phyloP scores from a whole-genome alignment of 2,113 vertebrate species.

The Phrynocephalus versicolor region DNA sequence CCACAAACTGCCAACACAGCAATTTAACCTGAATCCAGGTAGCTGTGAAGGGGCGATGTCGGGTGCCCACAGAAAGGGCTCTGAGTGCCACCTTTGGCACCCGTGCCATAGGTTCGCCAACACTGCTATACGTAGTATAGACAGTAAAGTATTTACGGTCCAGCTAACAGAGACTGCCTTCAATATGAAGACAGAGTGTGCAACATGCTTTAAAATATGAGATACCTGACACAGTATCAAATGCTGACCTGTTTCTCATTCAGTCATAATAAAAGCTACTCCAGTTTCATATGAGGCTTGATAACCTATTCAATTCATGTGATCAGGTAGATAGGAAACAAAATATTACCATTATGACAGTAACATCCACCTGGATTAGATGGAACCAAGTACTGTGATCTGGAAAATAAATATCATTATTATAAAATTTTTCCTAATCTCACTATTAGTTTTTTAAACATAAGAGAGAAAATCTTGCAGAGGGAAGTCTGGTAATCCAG shows the following conservation, averaged over 20 bases:
- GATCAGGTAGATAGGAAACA: neutral
- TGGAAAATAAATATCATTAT: neutral
- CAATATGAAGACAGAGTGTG: neutral
- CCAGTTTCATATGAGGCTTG: neutral
- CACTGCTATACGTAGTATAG: too few relatives aligned
- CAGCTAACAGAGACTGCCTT: neutral
- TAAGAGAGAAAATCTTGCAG: neutral
- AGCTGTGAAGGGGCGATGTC: too few relatives aligned
- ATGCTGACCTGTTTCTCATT: too few relatives aligned
- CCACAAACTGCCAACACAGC: too few relatives aligned
- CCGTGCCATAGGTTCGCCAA: too few relatives aligned
- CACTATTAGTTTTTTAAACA: neutral
- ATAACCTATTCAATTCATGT: neutral
- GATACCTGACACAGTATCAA: too few relatives aligned
- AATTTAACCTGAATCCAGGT: too few relatives aligned
- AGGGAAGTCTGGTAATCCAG: neutral
- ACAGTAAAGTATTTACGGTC: neutral
- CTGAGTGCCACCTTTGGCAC: too few relatives aligned
- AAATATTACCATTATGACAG: neutral
- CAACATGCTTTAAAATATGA: neutral
- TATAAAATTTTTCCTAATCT: neutral
- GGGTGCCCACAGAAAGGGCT: too few relatives aligned
- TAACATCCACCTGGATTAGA: neutral
- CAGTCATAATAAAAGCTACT: neutral
- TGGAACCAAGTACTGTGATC: too few relatives aligned